These are phyloP conservation scores for Lutjanus campechanus DNA, from an alignment of 2,797 vertebrate species.

Conservation along the genomic window DNA sequence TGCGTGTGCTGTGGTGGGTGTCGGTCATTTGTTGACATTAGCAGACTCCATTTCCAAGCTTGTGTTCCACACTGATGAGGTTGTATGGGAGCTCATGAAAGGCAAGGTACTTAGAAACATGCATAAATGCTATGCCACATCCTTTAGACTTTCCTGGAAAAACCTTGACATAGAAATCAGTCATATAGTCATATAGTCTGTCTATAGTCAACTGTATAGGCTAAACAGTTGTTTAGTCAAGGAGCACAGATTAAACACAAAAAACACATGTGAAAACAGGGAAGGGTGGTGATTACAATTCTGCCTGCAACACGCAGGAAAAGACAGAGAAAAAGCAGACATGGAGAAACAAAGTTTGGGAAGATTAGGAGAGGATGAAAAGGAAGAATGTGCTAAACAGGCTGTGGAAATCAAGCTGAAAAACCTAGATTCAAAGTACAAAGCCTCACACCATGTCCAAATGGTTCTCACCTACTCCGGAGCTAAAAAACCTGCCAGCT, in stretches of 20 bases:
- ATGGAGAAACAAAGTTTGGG: constrained; percentile 37
- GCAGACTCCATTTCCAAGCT: no score
- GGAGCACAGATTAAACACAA: constrained; percentile 1
- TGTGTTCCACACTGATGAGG: no score
- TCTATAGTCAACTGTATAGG: no score
- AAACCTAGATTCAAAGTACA: constrained; percentile 62
- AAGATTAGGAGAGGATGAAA: constrained; percentile 44
- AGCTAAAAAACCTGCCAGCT: constrained; percentile 59
- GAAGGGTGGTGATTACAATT: neutral
- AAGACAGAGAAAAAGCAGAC: constrained; percentile 19
- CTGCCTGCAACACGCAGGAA: constrained; percentile 7
- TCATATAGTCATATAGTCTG: no score
- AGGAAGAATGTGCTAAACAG: constrained; percentile 55
- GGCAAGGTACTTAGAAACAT: no score
- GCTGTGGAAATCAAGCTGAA: constrained; percentile 56
- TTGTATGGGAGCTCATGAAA: no score
- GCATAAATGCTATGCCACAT: no score
- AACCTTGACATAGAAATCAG: no score
- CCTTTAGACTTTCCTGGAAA: no score
- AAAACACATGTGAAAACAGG: neutral
- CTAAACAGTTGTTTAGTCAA: neutral
- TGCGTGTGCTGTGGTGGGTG: no score
- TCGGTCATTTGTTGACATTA: no score
- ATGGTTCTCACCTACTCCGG: constrained; percentile 60
- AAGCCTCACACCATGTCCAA: constrained; percentile 68